Conservation (phyloP, 2,797 vertebrate species). For the Protonibea diacanthus region DNA sequence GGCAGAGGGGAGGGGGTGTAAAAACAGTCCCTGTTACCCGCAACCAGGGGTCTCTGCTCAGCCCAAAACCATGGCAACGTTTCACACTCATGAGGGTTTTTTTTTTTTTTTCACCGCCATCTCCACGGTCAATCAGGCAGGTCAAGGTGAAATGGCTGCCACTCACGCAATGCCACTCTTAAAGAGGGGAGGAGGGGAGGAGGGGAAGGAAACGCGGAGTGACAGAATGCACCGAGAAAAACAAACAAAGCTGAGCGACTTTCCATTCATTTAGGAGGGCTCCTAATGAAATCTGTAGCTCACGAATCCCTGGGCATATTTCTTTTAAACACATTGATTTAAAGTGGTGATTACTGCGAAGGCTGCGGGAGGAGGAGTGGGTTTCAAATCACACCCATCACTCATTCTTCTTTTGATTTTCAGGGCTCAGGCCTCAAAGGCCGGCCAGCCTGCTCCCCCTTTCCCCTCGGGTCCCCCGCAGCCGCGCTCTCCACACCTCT, state of each 20-base stretch:
- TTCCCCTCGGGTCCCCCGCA: constrained; percentile 50
- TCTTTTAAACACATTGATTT: constrained; percentile 69
- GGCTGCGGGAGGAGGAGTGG: constrained; percentile 39
- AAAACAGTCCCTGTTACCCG: constrained; percentile 37
- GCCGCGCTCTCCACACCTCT: constrained; percentile 70
- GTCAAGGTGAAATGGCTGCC: constrained; percentile 78
- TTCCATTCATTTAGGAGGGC: constrained; percentile 50
- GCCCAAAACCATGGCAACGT: constrained; percentile 73
- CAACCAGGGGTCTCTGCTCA: constrained; percentile 66
- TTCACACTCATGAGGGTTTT: constrained; percentile 74
- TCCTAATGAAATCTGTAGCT: constrained; percentile 56
- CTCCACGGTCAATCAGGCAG: constrained; percentile 71
- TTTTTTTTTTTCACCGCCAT: constrained; percentile 41
- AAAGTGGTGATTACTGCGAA: constrained; percentile 73
- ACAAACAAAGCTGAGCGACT: constrained; percentile 72
- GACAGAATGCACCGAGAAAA: constrained; percentile 62
- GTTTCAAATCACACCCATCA: constrained; percentile 77
- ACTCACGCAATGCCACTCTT: constrained; percentile 70
- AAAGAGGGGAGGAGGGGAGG: constrained; percentile 13
- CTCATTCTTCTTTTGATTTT: constrained; percentile 76
- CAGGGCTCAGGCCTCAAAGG: constrained; percentile 56
- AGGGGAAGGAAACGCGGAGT: constrained; percentile 22
- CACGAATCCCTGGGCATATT: constrained; percentile 61
- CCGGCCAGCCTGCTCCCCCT: constrained; percentile 17
- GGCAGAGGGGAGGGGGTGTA: constrained; percentile 40